These are phyloP conservation scores for Netelia inedita DNA, from an alignment of 2,888 invertebrate genomes.

Conservation along the genomic window DNA sequence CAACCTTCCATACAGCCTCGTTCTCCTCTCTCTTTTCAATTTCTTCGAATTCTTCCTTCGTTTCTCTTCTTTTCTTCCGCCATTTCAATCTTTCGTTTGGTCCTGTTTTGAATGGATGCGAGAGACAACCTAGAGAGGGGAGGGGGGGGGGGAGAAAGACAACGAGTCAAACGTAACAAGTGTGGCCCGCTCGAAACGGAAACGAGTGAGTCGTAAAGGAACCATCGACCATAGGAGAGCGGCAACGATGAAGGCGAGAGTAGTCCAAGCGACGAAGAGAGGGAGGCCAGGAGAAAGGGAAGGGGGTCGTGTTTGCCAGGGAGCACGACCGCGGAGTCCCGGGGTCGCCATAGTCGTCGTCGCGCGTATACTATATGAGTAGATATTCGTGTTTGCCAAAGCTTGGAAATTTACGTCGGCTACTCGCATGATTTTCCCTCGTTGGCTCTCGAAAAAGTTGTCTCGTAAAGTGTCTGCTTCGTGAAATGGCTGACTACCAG, in stretches of 20 bases:
- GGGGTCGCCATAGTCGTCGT: conserved; percentile 46
- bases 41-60: neutral
- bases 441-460: conserved; percentile 67
- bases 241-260: conserved; percentile 49
- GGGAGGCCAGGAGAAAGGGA: neutral
- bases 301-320: conserved; percentile 64
- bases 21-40: neutral
- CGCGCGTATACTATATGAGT: conserved; percentile 57
- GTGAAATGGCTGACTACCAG: conserved; percentile 57
- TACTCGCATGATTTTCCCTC: conserved; percentile 66
- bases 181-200: conserved; percentile 31
- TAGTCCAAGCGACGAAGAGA: conserved; percentile 16
- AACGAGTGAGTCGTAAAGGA: conserved; percentile 63
- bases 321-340: conserved; percentile 42
- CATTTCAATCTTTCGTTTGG: conserved; percentile 40
- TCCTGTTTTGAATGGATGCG: conserved; percentile 20
- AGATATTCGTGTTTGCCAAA: conserved; percentile 69
- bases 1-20: neutral
- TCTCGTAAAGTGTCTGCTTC: conserved; percentile 65
- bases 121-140: conserved; percentile 1
- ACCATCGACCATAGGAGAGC: conserved; percentile 37
- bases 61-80: conserved; percentile 4
- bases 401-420: conserved; percentile 64
- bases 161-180: conserved; percentile 48
- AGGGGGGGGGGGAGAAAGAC: neutral